Evolutionary conservation across 2,113 vertebrate species (phyloP).

Genomic region (Boleophthalmus pectinirostris): DNA sequence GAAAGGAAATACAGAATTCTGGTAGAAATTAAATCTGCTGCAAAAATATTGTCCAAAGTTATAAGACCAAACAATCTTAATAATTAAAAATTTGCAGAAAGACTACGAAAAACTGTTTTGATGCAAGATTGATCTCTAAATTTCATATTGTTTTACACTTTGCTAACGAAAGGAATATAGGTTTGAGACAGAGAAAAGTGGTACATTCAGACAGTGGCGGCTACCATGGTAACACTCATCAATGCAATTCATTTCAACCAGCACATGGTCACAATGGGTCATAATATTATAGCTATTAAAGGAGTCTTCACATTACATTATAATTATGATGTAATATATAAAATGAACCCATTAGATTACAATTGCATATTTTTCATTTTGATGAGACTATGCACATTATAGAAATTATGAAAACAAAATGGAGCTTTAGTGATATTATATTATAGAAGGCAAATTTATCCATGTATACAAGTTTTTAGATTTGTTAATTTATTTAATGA

Average conservation of each 20-base stretch:
- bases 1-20: background rate
- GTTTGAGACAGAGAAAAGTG: background rate
- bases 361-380: background rate
- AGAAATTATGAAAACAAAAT: too few species aligned
- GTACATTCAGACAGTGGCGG: background rate
- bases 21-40: background rate
- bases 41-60: background rate
- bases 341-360: too few species aligned
- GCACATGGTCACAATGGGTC: background rate
- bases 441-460: too few species aligned
- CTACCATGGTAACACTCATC: background rate
- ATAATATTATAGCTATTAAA: background rate
- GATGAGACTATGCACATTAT: background rate
- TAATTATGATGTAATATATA: background rate
- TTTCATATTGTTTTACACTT: background rate
- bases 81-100: background rate
- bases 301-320: background rate
- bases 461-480: too few species aligned
- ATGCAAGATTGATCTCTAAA: background rate
- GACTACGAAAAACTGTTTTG: too few species aligned
- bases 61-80: background rate
- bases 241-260: background rate
- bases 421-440: background rate
- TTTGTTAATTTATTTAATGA: too few species aligned
- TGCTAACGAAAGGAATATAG: background rate